These are phyloP conservation scores for Tryphoninae sp. DNA, from an alignment of 2,888 invertebrate species.

Conservation along the genomic window DNA sequence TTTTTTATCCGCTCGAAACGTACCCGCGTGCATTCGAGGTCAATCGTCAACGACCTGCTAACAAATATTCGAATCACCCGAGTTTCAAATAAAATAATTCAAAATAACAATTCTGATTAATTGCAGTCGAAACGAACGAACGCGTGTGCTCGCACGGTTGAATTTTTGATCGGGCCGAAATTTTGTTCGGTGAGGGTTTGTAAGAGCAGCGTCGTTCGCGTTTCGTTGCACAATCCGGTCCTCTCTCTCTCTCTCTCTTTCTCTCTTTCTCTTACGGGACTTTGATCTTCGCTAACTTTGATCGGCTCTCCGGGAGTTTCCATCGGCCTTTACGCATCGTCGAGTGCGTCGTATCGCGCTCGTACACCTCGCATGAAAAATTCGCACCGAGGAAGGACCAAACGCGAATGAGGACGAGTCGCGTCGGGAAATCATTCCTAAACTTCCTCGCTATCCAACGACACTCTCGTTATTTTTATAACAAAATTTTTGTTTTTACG, in stretches of 20 bases:
- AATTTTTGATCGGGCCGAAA: background rate
- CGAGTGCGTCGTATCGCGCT: background rate
- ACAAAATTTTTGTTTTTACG: too few relatives aligned
- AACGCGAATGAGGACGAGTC: too few relatives aligned
- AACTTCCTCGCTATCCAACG: too few relatives aligned
- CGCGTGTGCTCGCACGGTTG: background rate
- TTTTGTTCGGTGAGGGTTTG: background rate
- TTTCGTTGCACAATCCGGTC: background rate
- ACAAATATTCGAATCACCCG: background rate
- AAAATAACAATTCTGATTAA: background rate
- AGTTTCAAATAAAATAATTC: background rate
- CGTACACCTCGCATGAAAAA: too few relatives aligned
- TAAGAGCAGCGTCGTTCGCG: background rate
- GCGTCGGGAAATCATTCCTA: too few relatives aligned
- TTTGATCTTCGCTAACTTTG: conserved; percentile 34
- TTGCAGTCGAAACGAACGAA: background rate
- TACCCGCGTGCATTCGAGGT: too few relatives aligned
- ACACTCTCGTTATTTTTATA: too few relatives aligned
- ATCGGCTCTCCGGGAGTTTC: conserved; percentile 26
- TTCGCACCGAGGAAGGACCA: too few relatives aligned
- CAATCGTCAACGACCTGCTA: background rate
- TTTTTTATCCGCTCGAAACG: too few relatives aligned
- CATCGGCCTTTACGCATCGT: conserved; percentile 16
- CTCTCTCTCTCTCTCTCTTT: background rate
- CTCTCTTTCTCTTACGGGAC: background rate